Conservation (phyloP, 2,888 invertebrate species). For the Cynaeus angustus region DNA sequence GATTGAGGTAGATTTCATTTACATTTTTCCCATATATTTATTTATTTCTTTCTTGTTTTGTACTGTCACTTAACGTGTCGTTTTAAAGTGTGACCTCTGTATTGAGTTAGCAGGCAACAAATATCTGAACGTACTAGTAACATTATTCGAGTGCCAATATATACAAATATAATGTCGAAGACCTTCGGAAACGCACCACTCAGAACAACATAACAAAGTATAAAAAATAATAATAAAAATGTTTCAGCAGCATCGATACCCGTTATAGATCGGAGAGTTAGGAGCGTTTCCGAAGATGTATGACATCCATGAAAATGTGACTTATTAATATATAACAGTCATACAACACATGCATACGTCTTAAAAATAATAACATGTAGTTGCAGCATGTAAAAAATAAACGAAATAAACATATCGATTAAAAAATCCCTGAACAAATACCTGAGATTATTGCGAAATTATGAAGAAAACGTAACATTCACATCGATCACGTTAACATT, state of each 20-base stretch:
- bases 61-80: conserved; percentile 56
- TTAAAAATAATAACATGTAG: conserved; percentile 52
- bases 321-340: conserved; percentile 52
- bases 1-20: conserved; percentile 65
- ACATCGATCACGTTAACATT: conserved; percentile 63
- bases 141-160: conserved; percentile 64
- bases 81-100: conserved; percentile 47
- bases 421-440: conserved; percentile 59
- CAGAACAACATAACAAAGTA: conserved; percentile 1
- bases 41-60: conserved; percentile 54
- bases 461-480: conserved; percentile 53
- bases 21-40: conserved; percentile 36
- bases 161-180: conserved; percentile 55
- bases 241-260: conserved; percentile 7
- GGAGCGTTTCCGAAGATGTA: conserved; percentile 5
- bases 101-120: conserved; percentile 64
- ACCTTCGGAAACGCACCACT: conserved; percentile 19
- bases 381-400: conserved; percentile 38
- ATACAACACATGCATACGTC: conserved; percentile 55
- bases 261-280: neutral
- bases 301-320: conserved; percentile 41
- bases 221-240: conserved; percentile 5
- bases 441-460: conserved; percentile 61
- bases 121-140: conserved; percentile 58
- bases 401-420: conserved; percentile 25